Conservation (phyloP, 2,888 invertebrate species). For the Hypolimnas misippus region DNA sequence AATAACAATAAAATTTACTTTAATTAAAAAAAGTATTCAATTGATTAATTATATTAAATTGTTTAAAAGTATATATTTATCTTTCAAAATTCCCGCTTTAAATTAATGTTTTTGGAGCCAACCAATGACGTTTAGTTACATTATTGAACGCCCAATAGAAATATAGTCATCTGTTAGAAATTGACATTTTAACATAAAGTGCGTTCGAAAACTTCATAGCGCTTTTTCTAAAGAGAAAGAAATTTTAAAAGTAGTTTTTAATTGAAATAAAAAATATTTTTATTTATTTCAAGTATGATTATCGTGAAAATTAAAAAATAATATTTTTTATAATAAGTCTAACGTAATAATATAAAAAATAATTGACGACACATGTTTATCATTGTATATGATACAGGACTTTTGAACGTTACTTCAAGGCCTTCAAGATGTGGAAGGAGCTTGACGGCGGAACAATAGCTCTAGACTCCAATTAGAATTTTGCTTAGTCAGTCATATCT, state of each 20-base stretch:
- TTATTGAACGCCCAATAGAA: slow-evolving; percentile 47
- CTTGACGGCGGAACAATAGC: slow-evolving; percentile 49
- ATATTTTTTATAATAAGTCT: too few relatives aligned
- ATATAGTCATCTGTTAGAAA: slow-evolving; percentile 54
- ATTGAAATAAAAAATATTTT: not conserved
- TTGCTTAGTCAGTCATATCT: slow-evolving; percentile 59
- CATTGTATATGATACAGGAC: not conserved
- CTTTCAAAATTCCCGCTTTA: slow-evolving; percentile 14
- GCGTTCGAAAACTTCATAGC: slow-evolving; percentile 28
- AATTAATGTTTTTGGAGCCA: not conserved
- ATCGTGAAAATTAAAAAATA: too few relatives aligned
- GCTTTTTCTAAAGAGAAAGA: not conserved
- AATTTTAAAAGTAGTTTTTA: not conserved
- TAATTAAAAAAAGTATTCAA: too few relatives aligned
- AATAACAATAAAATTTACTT: too few relatives aligned
- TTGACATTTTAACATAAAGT: slow-evolving; percentile 45
- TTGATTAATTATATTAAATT: too few relatives aligned
- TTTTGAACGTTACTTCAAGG: slow-evolving; percentile 30
- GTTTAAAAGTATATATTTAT: not conserved
- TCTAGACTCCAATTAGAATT: slow-evolving; percentile 58
- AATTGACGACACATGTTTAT: not conserved
- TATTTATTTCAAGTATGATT: too few relatives aligned
- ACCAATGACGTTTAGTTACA: slow-evolving; percentile 19
- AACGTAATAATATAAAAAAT: not conserved
- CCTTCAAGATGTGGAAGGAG: slow-evolving; percentile 37